Base-by-base conservation (phyloP, 2,888 invertebrate species). In the Cryptocephalus moraei region DNA sequence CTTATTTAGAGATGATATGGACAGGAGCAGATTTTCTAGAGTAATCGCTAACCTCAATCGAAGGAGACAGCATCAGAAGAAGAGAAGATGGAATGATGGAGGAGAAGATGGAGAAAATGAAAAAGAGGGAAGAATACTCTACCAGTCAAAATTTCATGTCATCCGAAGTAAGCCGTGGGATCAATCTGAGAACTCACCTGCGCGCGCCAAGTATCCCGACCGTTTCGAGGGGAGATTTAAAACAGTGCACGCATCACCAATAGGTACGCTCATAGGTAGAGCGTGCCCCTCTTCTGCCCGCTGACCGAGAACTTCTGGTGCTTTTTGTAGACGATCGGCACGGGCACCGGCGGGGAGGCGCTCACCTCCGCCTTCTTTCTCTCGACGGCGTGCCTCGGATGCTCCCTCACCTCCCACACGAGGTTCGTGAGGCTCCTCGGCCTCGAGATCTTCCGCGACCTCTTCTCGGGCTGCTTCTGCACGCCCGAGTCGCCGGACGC, bases 351-450 rank as follows among this genome's bases (percentile, higher is more conserved):
- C 22, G 22, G 3, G 22, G 22, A 22, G 3, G 22, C 22, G 22
- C 2, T 22, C 66, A 73, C 60, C 60, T 68, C 65, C 48, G 62
- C 48, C 62, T 67, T 65, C 50, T 57, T 60, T 50, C 65, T 67
- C 33, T 62, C 57, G 40, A 57, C 49, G 38, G 67, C 67, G 47
- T 69, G 67, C 45, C 69, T 69, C 2, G 68, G 67, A 53, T 66
- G 66, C 44, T 69, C 70, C 39, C 67, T 53, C 32, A 68, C 62
- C 67, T 89, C 88, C 89, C 89, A 89, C 53, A 91, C 89, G 62
- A 91, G 77, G 73, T 91, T 91, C 52, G 89, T 90, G 64, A 91
- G 73, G 50, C 90, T 90, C 58, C 89, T 82, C 45, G 91, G 91
- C 64, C 91, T 79, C 60, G 86, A 87, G 50, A 91, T 69, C 62